Evolutionary conservation across 2,797 vertebrate species (phyloP).

Genomic region (Vipera latastei): DNA sequence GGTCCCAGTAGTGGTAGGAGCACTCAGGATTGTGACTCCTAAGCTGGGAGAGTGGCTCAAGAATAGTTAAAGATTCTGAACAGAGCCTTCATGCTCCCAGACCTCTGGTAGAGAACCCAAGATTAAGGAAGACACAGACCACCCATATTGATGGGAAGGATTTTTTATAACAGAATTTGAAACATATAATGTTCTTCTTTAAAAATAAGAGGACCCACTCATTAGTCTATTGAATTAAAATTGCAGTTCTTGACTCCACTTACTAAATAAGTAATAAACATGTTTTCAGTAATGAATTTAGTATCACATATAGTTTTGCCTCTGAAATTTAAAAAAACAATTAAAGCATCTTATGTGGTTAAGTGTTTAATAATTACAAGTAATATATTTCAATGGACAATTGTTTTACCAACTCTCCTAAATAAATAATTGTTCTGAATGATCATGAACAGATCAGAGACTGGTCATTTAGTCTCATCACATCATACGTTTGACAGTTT

Average conservation of each 20-base stretch:
- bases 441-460: not conserved
- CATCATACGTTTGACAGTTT: not conserved
- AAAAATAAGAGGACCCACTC: not conserved
- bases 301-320: not conserved
- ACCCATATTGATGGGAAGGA: not conserved
- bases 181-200: not conserved
- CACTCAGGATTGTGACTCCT: not conserved
- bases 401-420: not conserved
- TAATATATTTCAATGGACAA: constrained; percentile 21
- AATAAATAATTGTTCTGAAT: constrained; percentile 7
- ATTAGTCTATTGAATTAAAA: not conserved
- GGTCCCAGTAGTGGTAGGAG: not conserved
- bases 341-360: not conserved
- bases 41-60: not conserved
- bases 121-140: not conserved
- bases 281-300: not conserved
- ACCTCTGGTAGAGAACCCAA: not conserved
- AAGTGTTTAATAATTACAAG: not conserved
- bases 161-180: not conserved
- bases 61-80: not conserved
- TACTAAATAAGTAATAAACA: not conserved
- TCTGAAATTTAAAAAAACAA: not conserved
- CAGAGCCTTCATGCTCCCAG: not conserved
- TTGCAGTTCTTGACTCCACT: not conserved
- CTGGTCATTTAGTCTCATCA: not conserved